Percentiles rank a stretch among this genome's conserved stretches.
phyloP scores from a whole-genome alignment of 2,888 invertebrate genomes.

The Petrolisthes cinctipes region DNA sequence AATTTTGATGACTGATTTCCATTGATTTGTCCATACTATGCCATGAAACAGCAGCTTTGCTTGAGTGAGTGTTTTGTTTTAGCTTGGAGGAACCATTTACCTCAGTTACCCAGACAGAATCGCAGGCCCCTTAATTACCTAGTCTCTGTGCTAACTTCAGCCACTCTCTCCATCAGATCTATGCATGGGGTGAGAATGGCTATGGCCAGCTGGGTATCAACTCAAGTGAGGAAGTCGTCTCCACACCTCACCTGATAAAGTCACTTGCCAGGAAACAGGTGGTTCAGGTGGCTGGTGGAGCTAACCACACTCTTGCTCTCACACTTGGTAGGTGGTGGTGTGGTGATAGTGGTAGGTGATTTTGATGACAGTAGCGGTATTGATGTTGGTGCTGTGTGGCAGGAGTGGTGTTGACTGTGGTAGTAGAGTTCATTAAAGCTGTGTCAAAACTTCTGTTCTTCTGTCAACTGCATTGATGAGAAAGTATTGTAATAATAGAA shows the following conservation, averaged over 20 bases:
- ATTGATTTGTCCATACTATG: too few species aligned
- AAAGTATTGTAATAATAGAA: too few species aligned
- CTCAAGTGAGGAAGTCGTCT: conserved; percentile 28
- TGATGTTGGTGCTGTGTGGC: too few species aligned
- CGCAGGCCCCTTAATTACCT: not conserved
- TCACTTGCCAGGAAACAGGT: conserved; percentile 38
- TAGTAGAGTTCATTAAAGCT: too few species aligned
- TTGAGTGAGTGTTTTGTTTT: too few species aligned
- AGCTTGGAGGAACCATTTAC: not conserved
- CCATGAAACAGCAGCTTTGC: too few species aligned
- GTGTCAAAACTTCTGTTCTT: too few species aligned
- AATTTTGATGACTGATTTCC: too few species aligned
- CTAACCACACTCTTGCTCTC: conserved; percentile 46
- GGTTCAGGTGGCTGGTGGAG: conserved; percentile 45
- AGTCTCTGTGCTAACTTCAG: not conserved
- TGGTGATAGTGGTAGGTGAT: not conserved
- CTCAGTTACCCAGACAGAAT: not conserved
- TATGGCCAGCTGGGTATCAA: conserved; percentile 58
- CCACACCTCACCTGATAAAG: conserved; percentile 48
- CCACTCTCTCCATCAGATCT: conserved; percentile 34
- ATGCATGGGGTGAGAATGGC: conserved; percentile 63
- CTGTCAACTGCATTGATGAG: too few species aligned
- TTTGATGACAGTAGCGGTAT: too few species aligned
- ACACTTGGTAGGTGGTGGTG: conserved; percentile 33
- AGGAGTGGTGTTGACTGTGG: too few species aligned